Conservation (phyloP, 2,888 invertebrate species). For the Biston stratarius region DNA sequence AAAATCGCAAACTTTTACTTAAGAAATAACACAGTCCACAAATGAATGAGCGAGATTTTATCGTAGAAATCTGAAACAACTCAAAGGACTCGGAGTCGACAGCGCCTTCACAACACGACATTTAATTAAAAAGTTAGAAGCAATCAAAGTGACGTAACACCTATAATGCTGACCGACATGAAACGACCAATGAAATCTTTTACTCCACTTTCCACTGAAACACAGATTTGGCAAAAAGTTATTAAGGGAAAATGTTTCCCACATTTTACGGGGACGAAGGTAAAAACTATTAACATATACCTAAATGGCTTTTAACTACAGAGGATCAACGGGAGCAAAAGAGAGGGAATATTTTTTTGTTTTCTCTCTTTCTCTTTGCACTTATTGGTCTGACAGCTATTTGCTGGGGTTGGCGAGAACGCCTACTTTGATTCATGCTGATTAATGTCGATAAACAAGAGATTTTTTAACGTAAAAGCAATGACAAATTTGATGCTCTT, state of each 20-base stretch:
- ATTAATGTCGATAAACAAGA: too few species aligned
- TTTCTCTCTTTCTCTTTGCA: too few species aligned
- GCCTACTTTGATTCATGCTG: too few species aligned
- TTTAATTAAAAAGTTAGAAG: conserved; percentile 68
- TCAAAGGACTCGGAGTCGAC: conserved; percentile 22
- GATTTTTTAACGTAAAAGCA: too few species aligned
- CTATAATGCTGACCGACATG: conserved; percentile 46
- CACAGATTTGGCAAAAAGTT: background rate
- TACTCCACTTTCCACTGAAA: background rate
- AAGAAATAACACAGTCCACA: background rate
- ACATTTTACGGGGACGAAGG: background rate
- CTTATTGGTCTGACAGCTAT: too few species aligned
- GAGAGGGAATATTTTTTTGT: too few species aligned
- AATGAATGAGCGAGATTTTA: conserved; percentile 17
- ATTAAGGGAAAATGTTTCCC: background rate
- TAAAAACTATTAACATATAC: too few species aligned
- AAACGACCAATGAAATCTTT: conserved; percentile 48
- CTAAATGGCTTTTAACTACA: too few species aligned
- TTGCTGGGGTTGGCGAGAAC: too few species aligned
- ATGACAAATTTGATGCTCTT: too few species aligned
- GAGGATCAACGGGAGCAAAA: too few species aligned
- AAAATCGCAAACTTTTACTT: background rate
- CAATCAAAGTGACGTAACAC: conserved; percentile 54
- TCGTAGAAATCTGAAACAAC: conserved; percentile 18
- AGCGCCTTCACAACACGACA: conserved; percentile 44